Evolutionary conservation across 2,113 vertebrate species (phyloP).

Genomic region (Cardinalis cardinalis): DNA sequence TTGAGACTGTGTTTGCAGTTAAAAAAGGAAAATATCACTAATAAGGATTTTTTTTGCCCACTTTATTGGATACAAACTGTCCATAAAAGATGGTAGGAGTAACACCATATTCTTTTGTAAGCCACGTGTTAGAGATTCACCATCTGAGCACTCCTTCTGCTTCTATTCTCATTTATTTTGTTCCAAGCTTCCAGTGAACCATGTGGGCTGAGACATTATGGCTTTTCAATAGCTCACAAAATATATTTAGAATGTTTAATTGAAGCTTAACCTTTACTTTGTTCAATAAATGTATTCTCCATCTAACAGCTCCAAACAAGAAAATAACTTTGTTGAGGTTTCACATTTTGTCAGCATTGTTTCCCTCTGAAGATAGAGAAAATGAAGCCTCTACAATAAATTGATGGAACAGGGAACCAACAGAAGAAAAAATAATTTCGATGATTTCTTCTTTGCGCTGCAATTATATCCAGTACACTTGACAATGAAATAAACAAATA

Average conservation of each 20-base stretch:
- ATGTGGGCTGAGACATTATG: constrained; percentile 39
- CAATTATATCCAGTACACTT: constrained; percentile 68
- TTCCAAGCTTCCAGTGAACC: constrained; percentile 25
- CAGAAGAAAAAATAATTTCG: constrained; percentile 61
- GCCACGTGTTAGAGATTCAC: not conserved
- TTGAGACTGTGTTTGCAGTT: not conserved
- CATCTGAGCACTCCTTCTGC: constrained; percentile 13
- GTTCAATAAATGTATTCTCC: constrained; percentile 39
- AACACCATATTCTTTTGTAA: not conserved
- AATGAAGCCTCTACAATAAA: constrained; percentile 41
- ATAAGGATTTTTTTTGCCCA: not conserved
- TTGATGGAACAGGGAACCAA: constrained; percentile 49
- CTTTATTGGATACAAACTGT: not conserved
- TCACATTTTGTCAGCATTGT: constrained; percentile 48
- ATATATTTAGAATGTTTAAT: constrained; percentile 65
- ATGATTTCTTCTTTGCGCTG: constrained; percentile 66
- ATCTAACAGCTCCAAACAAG: constrained; percentile 40
- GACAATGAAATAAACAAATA: constrained; percentile 74
- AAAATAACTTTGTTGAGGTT: constrained; percentile 39
- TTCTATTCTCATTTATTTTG: constrained; percentile 36
- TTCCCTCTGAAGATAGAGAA: constrained; percentile 37
- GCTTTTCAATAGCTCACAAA: constrained; percentile 58
- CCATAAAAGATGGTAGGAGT: not conserved
- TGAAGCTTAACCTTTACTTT: constrained; percentile 68
- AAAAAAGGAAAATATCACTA: not conserved